Conservation (phyloP, 2,797 vertebrate genomes). For the Astyanax mexicanus region DNA sequence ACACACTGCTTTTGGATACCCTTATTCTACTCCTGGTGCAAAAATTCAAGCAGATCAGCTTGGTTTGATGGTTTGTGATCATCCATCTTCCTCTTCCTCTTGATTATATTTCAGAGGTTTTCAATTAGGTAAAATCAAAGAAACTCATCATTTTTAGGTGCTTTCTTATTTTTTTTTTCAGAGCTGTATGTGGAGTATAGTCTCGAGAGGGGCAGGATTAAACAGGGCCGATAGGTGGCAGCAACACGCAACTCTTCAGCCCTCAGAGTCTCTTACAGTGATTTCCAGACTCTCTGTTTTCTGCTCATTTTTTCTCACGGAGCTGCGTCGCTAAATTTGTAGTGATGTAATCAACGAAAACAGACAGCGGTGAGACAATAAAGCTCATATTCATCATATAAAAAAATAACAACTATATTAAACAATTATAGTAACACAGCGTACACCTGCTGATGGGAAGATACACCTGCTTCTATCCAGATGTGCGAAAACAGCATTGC, state of each 20-base stretch:
- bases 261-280: not conserved
- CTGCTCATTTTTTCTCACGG: not conserved
- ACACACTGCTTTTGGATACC: no score
- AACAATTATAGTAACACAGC: not conserved
- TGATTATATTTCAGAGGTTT: no score
- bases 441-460: not conserved
- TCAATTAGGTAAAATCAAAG: no score
- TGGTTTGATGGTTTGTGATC: no score
- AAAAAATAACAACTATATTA: not conserved
- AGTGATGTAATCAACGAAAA: conserved; percentile 12
- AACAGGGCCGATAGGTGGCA: conserved; percentile 6
- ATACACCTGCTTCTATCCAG: not conserved
- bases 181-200: no score
- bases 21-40: no score
- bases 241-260: conserved; percentile 21
- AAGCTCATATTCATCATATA: not conserved
- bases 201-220: not conserved
- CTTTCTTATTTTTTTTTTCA: no score
- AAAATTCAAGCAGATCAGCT: no score
- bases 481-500: not conserved
- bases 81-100: no score
- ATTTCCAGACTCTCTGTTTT: conserved; percentile 11
- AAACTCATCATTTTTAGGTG: no score
- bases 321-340: not conserved
- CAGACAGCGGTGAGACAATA: not conserved